Base-by-base conservation (phyloP, 2,797 vertebrate species). In the Chrysocyon brachyurus region DNA sequence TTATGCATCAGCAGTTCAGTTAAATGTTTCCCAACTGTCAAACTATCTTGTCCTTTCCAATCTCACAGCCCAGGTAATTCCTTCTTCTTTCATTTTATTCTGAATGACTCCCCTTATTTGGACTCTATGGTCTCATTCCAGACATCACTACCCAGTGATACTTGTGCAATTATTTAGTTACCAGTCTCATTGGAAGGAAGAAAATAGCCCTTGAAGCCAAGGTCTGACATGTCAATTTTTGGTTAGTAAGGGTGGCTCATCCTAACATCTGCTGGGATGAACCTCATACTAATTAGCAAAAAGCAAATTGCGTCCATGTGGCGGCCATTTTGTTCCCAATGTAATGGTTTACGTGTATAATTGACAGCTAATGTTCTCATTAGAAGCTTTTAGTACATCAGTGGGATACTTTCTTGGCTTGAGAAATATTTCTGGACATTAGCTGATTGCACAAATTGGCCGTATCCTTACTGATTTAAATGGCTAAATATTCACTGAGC, bases 281-380 rank as follows among this genome's bases (percentile, higher is more conserved):
- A 87, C 64, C 46, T 97, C 36, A 57, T 28, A 63, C 66, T 75
- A 91, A 97, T 97, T 83, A 97, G 96, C 84, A 91, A 96, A 91
- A 92, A 96, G 89, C 88, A 93, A 96, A 94, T 68, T 81, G 75
- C 85, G 81, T 94, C 94, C 84, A 95, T 78, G 95, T 96, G 96
- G 75, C 68, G 31, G 33, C 56, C 81, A 90, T 90, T 97, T 97
- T 63, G 79, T 87, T 96, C 93, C 64, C 49, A 83, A 8, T 92
- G 91, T 90, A 90, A 96, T 93, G 93, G 94, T 79, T 96, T 87
- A 87, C 57, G 86, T 87, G 75, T 46, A 46, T 91, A 95, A 95
- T 85, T 68, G 96, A 91, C 84, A 87, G 96, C 24, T 81, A 93
- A 97, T 96, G 93, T 92, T 94, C 93, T 94, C 94, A 96, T 96